Percentiles rank a stretch among this genome's conserved stretches.
Evolutionary conservation across 1,140 invertebrate species (phyloP).

Genomic region (Formica exsecta): DNA sequence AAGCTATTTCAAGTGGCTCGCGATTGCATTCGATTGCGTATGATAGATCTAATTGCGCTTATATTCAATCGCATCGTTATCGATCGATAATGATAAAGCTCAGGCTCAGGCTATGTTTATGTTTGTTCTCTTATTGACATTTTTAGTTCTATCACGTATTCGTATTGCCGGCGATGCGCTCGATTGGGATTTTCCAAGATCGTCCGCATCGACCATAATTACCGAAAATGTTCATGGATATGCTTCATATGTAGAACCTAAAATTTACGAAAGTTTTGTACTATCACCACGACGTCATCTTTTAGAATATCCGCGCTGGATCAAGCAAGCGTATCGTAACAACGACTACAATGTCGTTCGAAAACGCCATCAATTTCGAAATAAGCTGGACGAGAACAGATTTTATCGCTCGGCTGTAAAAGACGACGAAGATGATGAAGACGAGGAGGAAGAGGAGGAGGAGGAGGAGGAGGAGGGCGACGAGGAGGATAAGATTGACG

Average conservation of each 20-base stretch:
- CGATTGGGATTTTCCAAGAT: not conserved
- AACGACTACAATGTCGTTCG: slow-evolving; percentile 31
- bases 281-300: slow-evolving; percentile 49
- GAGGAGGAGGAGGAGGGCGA: slow-evolving; percentile 55
- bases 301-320: slow-evolving; percentile 38
- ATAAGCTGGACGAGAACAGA: not conserved
- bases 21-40: slow-evolving; percentile 17
- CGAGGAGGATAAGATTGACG: slow-evolving; percentile 32
- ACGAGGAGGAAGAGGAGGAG: slow-evolving; percentile 57
- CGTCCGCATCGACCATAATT: not conserved
- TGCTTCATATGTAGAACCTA: not conserved
- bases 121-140: slow-evolving; percentile 62
- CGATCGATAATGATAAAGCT: slow-evolving; percentile 65
- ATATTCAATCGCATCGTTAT: slow-evolving; percentile 15
- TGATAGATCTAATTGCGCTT: slow-evolving; percentile 42
- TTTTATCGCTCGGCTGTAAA: slow-evolving; percentile 46
- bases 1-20: not conserved
- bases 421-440: slow-evolving; percentile 10
- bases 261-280: not conserved
- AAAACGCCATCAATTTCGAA: slow-evolving; percentile 17
- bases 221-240: not conserved
- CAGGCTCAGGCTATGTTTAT: slow-evolving; percentile 77
- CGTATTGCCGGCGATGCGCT: slow-evolving; percentile 11
- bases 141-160: slow-evolving; percentile 62
- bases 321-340: slow-evolving; percentile 14